A percentile compares a stretch with the other conserved stretches of the same genome.
These are phyloP conservation scores for Zosterops hypoxanthus DNA, from an alignment of 2,113 vertebrate genomes.

Conservation along the genomic window DNA sequence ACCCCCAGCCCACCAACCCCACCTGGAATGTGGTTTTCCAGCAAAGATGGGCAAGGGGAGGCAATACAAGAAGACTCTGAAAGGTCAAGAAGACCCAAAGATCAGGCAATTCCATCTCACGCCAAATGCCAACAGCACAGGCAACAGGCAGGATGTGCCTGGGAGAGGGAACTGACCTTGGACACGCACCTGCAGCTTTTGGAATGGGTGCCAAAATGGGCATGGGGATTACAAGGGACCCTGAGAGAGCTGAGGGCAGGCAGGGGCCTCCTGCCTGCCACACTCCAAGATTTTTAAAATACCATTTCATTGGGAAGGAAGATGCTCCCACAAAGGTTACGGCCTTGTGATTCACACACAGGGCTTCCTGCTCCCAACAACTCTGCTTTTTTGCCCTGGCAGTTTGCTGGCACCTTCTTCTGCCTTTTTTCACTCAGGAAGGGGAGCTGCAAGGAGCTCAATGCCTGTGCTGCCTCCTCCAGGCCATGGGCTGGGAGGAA, in stretches of 20 bases:
- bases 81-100: too few relatives aligned
- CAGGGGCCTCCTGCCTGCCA: not conserved
- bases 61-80: not conserved
- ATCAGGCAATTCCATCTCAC: not conserved
- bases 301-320: not conserved
- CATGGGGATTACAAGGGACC: not conserved
- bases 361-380: not conserved
- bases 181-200: rapidly evolving
- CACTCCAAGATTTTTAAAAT: not conserved
- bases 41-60: not conserved
- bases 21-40: not conserved
- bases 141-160: not conserved
- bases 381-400: not conserved
- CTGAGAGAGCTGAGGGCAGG: not conserved
- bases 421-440: not conserved
- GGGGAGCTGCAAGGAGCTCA: not conserved
- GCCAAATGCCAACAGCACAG: not conserved
- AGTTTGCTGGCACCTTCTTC: not conserved
- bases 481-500: not conserved
- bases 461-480: not conserved
- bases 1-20: not conserved
- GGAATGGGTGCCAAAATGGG: not conserved
- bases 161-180: not conserved
- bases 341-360: not conserved
- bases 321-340: not conserved